Evolutionary conservation across 2,113 vertebrate species (phyloP).

Genomic region (Thunnus thynnus): DNA sequence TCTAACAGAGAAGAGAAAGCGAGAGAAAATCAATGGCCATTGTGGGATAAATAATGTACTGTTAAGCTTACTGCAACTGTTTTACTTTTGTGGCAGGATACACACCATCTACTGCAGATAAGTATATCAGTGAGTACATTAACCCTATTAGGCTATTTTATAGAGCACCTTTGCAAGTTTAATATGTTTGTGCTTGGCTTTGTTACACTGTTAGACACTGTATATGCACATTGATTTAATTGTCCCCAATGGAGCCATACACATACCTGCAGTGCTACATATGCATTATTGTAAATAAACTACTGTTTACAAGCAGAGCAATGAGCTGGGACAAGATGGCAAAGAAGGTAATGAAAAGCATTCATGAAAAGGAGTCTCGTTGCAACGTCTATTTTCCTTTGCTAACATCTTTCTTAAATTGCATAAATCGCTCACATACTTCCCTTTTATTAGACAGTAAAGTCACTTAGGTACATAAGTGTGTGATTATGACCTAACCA

Average conservation of each 20-base stretch:
- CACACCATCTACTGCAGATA: conserved; percentile 12
- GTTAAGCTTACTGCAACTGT: conserved; percentile 29
- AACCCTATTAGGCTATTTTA: conserved; percentile 30
- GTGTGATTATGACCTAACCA: conserved; percentile 64
- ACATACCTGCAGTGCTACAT: background rate
- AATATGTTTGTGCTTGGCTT: conserved; percentile 45
- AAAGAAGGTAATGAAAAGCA: conserved; percentile 50
- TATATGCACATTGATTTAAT: conserved; percentile 44
- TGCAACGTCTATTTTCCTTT: conserved; percentile 46
- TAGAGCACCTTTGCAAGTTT: conserved; percentile 28
- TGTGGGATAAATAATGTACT: conserved; percentile 61
- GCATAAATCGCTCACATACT: conserved; percentile 52
- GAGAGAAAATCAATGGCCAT: conserved; percentile 57
- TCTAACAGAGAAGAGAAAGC: conserved; percentile 77
- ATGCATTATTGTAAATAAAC: conserved; percentile 7
- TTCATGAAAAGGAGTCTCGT: conserved; percentile 48
- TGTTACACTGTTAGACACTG: conserved; percentile 31
- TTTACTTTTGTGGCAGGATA: conserved; percentile 19
- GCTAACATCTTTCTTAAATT: conserved; percentile 55
- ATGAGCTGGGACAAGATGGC: conserved; percentile 48
- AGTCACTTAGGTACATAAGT: conserved; percentile 60
- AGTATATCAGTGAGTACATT: conserved; percentile 35
- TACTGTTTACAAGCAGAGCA: conserved; percentile 55
- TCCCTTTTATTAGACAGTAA: conserved; percentile 72
- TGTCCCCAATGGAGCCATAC: conserved; percentile 43